phyloP scores from a whole-genome alignment of 2,888 invertebrate genomes.

The Parasteatoda lunata region DNA sequence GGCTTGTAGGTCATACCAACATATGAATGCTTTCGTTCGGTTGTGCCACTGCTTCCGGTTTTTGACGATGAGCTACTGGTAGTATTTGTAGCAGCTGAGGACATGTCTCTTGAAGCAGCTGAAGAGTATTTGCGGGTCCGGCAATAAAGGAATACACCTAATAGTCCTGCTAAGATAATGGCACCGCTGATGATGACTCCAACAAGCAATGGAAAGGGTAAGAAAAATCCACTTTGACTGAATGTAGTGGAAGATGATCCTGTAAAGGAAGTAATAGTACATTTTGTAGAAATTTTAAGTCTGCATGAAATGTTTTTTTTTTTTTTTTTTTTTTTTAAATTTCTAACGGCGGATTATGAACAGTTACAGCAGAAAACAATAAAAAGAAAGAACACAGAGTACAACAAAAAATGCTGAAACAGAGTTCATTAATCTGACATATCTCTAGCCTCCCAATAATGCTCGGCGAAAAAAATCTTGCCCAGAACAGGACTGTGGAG shows the following conservation, averaged over 20 bases:
- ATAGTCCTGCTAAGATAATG: slow-evolving; percentile 49
- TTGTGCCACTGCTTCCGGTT: slow-evolving; percentile 18
- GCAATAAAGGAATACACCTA: slow-evolving; percentile 52
- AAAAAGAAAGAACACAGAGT: no score
- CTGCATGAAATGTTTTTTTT: no score
- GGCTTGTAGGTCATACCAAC: slow-evolving; percentile 63
- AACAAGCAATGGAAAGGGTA: slow-evolving; percentile 61
- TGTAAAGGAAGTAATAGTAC: neutral
- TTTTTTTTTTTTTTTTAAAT: no score
- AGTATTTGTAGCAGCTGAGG: slow-evolving; percentile 53
- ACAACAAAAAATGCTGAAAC: no score
- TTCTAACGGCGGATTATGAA: no score
- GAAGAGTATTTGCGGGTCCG: slow-evolving; percentile 41
- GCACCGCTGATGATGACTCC: slow-evolving; percentile 47
- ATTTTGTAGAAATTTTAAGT: no score
- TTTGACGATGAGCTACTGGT: slow-evolving; percentile 52
- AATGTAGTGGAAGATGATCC: slow-evolving; percentile 46
- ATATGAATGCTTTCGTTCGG: slow-evolving; percentile 58
- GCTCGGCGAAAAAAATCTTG: no score
- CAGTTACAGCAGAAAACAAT: no score
- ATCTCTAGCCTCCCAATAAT: no score
- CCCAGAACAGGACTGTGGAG: no score
- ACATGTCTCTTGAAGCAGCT: slow-evolving; percentile 43
- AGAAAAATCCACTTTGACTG: slow-evolving; percentile 30
- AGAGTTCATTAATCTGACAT: no score